Evolutionary conservation across 2,797 vertebrate genomes (phyloP), one percentile per base, ranked within the genome.

Genomic region (Rhodeus uyekii): DNA sequence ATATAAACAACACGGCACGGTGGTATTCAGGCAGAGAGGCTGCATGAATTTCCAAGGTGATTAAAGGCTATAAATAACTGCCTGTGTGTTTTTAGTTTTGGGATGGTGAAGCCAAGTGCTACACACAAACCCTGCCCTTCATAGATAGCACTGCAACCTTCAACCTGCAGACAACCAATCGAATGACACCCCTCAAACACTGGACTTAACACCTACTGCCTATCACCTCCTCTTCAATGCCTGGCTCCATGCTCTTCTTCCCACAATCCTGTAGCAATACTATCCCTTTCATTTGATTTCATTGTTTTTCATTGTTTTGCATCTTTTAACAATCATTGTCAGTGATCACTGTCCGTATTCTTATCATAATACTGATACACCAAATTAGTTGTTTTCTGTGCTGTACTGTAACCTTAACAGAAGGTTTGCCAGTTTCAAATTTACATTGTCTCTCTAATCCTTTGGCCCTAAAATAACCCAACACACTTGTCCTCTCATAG

Each of bases 41-140:
- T 89, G 91, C 92, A 92, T 93, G 91, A 94, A 93, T 92, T 91
- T 93, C 93, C 92, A 87, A 86, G 90, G 91, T 93, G 94, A 95
- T 95, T 94, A 93, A 91, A 90, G 83, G 87, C 92, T 95, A 95
- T 94, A 94, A 91, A 92, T 95, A 95, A 82, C 87, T 80, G 72
- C 39, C 86, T 90, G 89, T 91, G 88, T 90, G 82, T 89, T 90
- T 88, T 83, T 73, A 84, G 84, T 90, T 89, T 83, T 32, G 78
- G 83, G 85, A 87, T 88, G 89, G 71, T 80, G 71, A 68, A 19
- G 83, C 89, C 64, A 64, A 67, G 69, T 83, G 83, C 85, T 83
- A 83, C 82, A 85, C 84, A 83, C 83, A 88, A 83, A 82, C 80
- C 58, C 86, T 85, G 84, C 86, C 90, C 84, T 79, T 88, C 87